Evolutionary conservation across 2,797 vertebrate species (phyloP).

Genomic region (Sus cebifrons): DNA sequence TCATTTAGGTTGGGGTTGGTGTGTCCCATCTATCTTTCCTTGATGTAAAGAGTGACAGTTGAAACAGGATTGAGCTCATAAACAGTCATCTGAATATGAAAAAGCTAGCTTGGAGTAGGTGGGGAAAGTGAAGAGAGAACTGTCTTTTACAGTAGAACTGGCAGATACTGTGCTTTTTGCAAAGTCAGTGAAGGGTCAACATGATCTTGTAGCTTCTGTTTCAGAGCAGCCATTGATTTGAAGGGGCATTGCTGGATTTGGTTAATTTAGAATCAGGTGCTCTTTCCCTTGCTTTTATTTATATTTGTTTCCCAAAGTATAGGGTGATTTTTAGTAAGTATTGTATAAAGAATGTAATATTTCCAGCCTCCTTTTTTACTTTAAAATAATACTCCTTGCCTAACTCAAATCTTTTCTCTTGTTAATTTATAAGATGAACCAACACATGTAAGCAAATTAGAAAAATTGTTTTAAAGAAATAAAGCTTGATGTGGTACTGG

Average conservation of each 20-base stretch:
- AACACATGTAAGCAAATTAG: background rate
- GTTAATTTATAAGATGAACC: constrained; percentile 17
- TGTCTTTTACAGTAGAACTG: constrained; percentile 4
- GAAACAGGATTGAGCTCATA: constrained; percentile 86
- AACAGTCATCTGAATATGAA: constrained; percentile 89
- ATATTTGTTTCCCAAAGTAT: constrained; percentile 14
- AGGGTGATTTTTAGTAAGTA: background rate
- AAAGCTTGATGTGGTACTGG: background rate
- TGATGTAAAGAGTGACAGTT: constrained; percentile 90
- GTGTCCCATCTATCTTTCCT: constrained; percentile 91
- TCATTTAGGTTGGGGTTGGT: constrained; percentile 91
- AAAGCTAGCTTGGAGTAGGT: constrained; percentile 74
- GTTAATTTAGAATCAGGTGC: constrained; percentile 4
- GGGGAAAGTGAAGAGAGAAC: constrained; percentile 51
- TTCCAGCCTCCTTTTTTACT: background rate
- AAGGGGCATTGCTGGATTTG: background rate
- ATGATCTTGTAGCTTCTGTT: constrained; percentile 51
- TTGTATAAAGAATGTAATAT: background rate
- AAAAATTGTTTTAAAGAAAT: constrained; percentile 54
- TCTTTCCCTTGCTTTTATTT: background rate
- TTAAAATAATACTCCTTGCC: background rate
- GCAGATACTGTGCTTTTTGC: constrained; percentile 72
- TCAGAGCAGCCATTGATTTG: background rate
- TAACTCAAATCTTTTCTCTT: background rate
- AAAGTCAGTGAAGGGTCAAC: constrained; percentile 20